Conservation (phyloP, 2,113 vertebrate genomes). For the Psophia crepitans region DNA sequence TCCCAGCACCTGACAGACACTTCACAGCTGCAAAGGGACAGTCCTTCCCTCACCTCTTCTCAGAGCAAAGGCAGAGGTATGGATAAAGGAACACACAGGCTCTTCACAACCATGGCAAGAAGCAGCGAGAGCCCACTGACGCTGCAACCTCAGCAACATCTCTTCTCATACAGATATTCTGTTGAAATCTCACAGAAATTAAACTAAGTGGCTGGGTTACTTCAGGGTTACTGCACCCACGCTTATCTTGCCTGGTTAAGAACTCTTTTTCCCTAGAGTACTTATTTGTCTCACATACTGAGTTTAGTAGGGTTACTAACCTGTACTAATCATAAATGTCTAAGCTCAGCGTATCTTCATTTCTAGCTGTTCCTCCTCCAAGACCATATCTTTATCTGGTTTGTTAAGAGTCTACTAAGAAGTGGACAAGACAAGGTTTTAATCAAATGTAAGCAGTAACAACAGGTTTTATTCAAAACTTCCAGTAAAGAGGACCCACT, state of each 20-base stretch:
- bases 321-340: background rate
- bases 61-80: background rate
- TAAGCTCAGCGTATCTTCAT: background rate
- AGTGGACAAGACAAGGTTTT: conserved; percentile 68
- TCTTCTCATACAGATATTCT: background rate
- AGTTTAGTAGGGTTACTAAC: background rate
- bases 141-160: background rate
- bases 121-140: rapidly evolving
- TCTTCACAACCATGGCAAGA: background rate
- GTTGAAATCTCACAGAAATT: background rate
- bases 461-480: conserved; percentile 93
- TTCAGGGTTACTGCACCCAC: background rate
- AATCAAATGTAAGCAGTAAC: conserved; percentile 81
- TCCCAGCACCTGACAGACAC: background rate
- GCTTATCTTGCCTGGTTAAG: background rate
- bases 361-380: background rate
- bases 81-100: background rate
- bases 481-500: conserved; percentile 92
- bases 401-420: conserved; percentile 35
- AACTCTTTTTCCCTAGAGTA: background rate
- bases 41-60: background rate
- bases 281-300: background rate
- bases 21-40: background rate
- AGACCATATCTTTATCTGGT: background rate
- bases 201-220: background rate